These are phyloP conservation scores for Microctonus brassicae DNA, from an alignment of 2,888 invertebrate species.

Conservation along the genomic window DNA sequence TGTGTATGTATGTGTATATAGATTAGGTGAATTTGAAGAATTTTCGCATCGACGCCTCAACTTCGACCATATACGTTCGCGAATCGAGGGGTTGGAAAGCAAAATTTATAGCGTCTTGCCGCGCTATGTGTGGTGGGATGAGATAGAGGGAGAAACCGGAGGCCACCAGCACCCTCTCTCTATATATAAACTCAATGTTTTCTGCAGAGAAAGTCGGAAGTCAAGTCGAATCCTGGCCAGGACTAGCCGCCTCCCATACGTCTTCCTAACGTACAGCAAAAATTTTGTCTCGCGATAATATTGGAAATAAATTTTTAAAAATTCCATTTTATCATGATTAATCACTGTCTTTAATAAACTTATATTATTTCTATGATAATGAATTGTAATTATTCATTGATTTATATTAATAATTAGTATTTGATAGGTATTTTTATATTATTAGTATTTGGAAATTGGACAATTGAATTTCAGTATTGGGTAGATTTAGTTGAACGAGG, in stretches of 20 bases:
- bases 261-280: constrained; percentile 66
- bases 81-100: constrained; percentile 34
- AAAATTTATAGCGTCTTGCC: constrained; percentile 69
- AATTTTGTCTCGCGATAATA: constrained; percentile 58
- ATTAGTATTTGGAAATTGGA: constrained; percentile 41
- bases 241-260: constrained; percentile 67
- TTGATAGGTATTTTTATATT: too few relatives aligned
- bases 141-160: constrained; percentile 38
- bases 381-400: too few relatives aligned
- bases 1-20: too few relatives aligned
- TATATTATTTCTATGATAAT: too few relatives aligned
- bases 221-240: constrained; percentile 68
- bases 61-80: constrained; percentile 15
- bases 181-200: constrained; percentile 67
- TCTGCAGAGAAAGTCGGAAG: constrained; percentile 69
- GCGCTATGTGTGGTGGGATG: constrained; percentile 40
- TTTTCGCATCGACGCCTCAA: constrained; percentile 29
- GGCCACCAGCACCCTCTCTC: constrained; percentile 58
- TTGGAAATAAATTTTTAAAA: constrained; percentile 51
- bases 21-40: constrained; percentile 26
- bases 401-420: too few relatives aligned
- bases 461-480: constrained; percentile 66
- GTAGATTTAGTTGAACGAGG: constrained; percentile 69
- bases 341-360: too few relatives aligned
- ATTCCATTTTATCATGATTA: background rate